Evolutionary conservation across 2,888 invertebrate species (phyloP).

Genomic region (Empis stercorea): DNA sequence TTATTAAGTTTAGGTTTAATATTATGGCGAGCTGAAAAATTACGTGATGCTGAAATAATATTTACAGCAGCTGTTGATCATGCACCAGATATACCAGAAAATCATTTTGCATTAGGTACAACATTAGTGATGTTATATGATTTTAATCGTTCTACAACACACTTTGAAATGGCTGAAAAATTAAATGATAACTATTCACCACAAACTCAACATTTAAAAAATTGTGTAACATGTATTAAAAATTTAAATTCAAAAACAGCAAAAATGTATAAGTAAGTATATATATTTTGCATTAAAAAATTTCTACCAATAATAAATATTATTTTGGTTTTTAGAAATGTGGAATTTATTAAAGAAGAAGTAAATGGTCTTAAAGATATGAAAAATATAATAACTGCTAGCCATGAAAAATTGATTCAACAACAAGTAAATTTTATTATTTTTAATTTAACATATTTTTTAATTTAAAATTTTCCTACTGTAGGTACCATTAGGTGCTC

Average conservation of each 20-base stretch:
- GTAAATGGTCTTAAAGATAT: constrained; percentile 28
- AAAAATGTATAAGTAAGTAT: constrained; percentile 24
- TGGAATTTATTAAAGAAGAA: constrained; percentile 32
- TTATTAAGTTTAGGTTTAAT: constrained; percentile 31
- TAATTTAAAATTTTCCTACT: no score
- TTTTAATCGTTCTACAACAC: constrained; percentile 28
- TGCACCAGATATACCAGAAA: constrained; percentile 28
- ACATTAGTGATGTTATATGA: constrained; percentile 28
- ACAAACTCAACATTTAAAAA: constrained; percentile 25
- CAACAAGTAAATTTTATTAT: constrained; percentile 21
- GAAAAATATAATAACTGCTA: constrained; percentile 25
- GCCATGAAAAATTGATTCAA: constrained; percentile 28
- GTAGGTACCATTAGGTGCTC: constrained; percentile 27
- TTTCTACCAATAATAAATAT: neutral
- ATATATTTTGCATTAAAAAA: neutral
- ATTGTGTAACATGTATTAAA: constrained; percentile 29
- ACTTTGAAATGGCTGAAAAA: constrained; percentile 27
- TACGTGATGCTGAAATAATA: constrained; percentile 28
- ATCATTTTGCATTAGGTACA: constrained; percentile 30
- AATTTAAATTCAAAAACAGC: constrained; percentile 28
- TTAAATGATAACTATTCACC: constrained; percentile 26
- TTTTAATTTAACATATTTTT: neutral
- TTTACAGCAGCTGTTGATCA: constrained; percentile 28
- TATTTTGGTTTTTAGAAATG: constrained; percentile 21
- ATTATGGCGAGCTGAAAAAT: constrained; percentile 25